phyloP scores from a whole-genome alignment of 2,888 invertebrate genomes.

The Bellardia pandia region DNA sequence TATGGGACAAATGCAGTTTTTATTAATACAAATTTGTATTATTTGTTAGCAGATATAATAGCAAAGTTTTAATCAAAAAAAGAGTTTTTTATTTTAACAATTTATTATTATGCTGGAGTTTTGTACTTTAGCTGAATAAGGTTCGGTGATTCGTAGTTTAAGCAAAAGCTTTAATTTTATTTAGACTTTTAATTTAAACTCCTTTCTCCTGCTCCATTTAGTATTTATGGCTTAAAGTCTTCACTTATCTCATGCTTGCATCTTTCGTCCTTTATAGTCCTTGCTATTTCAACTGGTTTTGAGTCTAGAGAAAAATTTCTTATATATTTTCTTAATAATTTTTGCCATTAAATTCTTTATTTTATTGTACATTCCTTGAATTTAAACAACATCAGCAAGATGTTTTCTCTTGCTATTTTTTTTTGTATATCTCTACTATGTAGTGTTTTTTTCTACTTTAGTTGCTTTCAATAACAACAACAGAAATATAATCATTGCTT shows the following conservation, averaged over 20 bases:
- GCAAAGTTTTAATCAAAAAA: background rate
- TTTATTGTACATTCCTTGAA: slow-evolving; percentile 13
- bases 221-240: too few species aligned
- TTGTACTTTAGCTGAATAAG: too few species aligned
- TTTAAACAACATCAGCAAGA: slow-evolving; percentile 15
- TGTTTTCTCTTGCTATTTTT: slow-evolving; percentile 1
- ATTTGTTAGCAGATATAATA: background rate
- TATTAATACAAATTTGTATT: background rate
- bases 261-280: background rate
- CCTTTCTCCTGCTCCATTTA: too few species aligned
- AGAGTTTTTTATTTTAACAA: background rate
- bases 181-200: too few species aligned
- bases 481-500: background rate
- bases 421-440: background rate
- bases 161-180: too few species aligned
- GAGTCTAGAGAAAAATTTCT: background rate
- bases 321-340: background rate
- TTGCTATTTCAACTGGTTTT: background rate
- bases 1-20: background rate
- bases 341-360: slow-evolving; percentile 1
- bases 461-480: background rate
- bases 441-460: background rate
- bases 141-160: too few species aligned
- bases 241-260: background rate
- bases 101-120: too few species aligned